These are phyloP conservation scores for Caenorhabditis japonica DNA, from an alignment of 2,888 invertebrate genomes.

Conservation along the genomic window DNA sequence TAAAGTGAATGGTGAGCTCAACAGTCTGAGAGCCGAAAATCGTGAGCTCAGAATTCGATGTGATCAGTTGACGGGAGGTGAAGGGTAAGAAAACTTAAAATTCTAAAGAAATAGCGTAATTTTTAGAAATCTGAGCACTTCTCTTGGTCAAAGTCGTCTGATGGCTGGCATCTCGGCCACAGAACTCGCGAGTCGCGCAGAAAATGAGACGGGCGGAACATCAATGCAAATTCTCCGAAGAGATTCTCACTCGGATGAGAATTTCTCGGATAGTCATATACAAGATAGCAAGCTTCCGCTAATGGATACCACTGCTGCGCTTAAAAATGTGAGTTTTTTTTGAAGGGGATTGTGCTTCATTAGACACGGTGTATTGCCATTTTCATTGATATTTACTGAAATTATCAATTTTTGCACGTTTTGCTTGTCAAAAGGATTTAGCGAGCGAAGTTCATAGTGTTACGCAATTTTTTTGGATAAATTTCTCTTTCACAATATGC, in stretches of 20 bases:
- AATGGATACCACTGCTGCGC: conserved; percentile 30
- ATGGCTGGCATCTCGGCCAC: conserved; percentile 38
- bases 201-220: conserved; percentile 10
- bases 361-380: too few relatives aligned
- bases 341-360: too few relatives aligned
- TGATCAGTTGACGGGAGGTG: conserved; percentile 40
- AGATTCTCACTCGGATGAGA: conserved; percentile 1
- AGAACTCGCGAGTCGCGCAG: not conserved
- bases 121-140: conserved; percentile 31
- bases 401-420: too few relatives aligned
- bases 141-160: conserved; percentile 29
- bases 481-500: too few relatives aligned
- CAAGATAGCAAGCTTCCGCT: conserved; percentile 38
- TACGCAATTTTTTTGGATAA: too few relatives aligned
- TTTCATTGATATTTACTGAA: too few relatives aligned
- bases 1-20: conserved; percentile 35
- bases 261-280: not conserved
- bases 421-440: too few relatives aligned
- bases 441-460: too few relatives aligned
- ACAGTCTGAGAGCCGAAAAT: conserved; percentile 40
- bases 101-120: not conserved
- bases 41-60: conserved; percentile 41
- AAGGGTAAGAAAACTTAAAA: conserved; percentile 12
- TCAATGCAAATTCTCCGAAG: conserved; percentile 16
- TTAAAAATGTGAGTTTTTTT: conserved; percentile 4